Evolutionary conservation across 2,888 invertebrate genomes (phyloP), one percentile per base, ranked within the genome.

Genomic region (Xanthorhoe designata): DNA sequence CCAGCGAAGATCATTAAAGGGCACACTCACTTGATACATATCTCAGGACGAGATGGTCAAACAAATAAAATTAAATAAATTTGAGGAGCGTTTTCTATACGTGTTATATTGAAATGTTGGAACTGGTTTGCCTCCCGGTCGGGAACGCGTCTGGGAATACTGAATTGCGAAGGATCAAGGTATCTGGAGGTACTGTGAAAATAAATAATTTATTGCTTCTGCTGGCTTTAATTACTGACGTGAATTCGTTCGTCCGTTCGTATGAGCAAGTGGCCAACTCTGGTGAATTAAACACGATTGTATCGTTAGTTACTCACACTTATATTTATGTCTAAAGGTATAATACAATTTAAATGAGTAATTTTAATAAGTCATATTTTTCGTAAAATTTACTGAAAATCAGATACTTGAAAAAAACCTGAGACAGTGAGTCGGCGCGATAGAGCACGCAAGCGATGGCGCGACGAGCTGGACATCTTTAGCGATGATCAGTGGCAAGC

Each of bases 101-200:
- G 75, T 90, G 91, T 91, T 85, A 90, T 91, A 92, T 92, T 91
- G 91, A 91, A 92, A 92, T 91, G 87, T 83, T 81, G 83, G 82
- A 92, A 92, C 92, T 86, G 90, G 92, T 92, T 92, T 89, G 84
- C 81, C 82, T 82, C 68, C 73, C 70, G 62, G 86, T 82, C 79
- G 87, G 89, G 90, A 89, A 89, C 87, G 87, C 86, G 84, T 82
- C 80, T 78, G 85, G 86, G 89, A 89, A 89, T 85, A 88, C 84
- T 79, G 85, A 88, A 89, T 88, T 88, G 88, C 81, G 78, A 80
- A 82, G 87, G 86, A 67, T 56, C 53, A 24, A 60, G 53, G 68
- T 61, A 63, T 66, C 64, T 51, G 45, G 50, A 18, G 54, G 62
- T 62, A 62, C 59, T 51, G 35, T 55, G 66, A 66, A 54, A 52